Evolutionary conservation across 2,888 invertebrate species (phyloP), one percentile per base, ranked within the genome.

Genomic region (Nymphalis polychloros): DNA sequence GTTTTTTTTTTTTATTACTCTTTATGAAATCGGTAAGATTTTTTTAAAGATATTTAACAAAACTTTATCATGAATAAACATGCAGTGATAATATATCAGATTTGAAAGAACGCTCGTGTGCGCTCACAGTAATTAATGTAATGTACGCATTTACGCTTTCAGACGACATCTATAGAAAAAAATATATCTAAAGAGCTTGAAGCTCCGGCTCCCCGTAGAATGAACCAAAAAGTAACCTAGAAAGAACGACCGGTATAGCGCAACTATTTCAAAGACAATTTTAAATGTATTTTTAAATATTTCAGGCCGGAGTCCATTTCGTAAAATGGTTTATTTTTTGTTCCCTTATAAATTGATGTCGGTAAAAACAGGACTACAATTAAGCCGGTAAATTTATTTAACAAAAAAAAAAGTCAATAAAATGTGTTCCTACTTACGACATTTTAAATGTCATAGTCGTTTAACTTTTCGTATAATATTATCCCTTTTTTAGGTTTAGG

Each of bases 1-100:
- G n/a, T n/a, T n/a, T n/a, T n/a, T n/a, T n/a, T n/a, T n/a, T n/a
- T n/a, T n/a, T n/a, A 41, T 41, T 8, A 31, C 6, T 46, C 8
- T 13, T 52, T 47, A 70, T 67, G 67, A 63, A 67, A 27, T 13
- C 23, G 10, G 16, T 27, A 27, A 10, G 50, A 10, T 2, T 8
- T 19, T 17, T 16, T 52, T 23, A 17, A 53, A 10, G 53, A 53
- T 23, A 70, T 70, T 59, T 47, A 67, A 67, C 63, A 53, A 60
- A 55, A 67, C 60, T 67, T 67, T 66, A 65, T 23, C 17, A 8
- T 17, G 4, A 53, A 53, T 17, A 63, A 53, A 35, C 35, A 19
- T 31, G 57, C 8, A 10, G 57, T 3, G 35, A 57, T 35, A 57
- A 57, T 57, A 35, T 57, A 35, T n/a, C 7, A 17, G 8, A 16